phyloP scores from a whole-genome alignment of 2,113 vertebrate species.

The Scolopax mira region DNA sequence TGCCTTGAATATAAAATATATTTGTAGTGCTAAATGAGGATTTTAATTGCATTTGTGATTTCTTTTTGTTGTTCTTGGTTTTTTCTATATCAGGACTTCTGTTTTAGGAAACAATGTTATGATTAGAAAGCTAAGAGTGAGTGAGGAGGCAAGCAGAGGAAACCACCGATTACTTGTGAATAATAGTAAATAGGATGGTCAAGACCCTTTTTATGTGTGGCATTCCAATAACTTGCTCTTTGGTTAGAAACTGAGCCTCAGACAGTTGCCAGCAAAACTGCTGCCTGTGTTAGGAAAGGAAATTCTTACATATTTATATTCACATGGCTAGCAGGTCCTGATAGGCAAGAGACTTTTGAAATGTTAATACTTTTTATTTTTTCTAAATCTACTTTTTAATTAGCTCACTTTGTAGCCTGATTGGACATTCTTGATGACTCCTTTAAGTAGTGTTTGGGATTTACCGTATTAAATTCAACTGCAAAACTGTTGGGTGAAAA shows the following conservation, averaged over 20 bases:
- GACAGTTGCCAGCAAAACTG: not conserved
- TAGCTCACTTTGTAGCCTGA: not conserved
- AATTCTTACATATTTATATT: not conserved
- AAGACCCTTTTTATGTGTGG: not conserved
- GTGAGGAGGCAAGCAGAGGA: not conserved
- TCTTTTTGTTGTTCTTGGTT: too few relatives aligned
- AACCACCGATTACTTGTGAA: not conserved
- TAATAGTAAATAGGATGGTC: not conserved
- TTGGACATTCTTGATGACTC: not conserved
- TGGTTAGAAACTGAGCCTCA: not conserved
- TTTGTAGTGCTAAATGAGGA: not conserved
- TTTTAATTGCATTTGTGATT: not conserved
- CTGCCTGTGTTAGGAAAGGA: not conserved
- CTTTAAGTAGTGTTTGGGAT: not conserved
- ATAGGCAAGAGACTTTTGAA: not conserved
- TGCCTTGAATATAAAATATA: not conserved
- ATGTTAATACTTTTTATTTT: not conserved
- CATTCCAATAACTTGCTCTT: not conserved
- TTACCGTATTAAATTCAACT: not conserved
- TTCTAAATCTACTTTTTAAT: not conserved
- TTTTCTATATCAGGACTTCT: not conserved
- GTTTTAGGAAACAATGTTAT: slow-evolving; percentile 24
- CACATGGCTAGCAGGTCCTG: not conserved
- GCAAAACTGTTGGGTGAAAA: not conserved
- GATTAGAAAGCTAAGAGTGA: slow-evolving; percentile 39